Base-by-base conservation (phyloP, 1,140 invertebrate species). In the Ostrea edulis region DNA sequence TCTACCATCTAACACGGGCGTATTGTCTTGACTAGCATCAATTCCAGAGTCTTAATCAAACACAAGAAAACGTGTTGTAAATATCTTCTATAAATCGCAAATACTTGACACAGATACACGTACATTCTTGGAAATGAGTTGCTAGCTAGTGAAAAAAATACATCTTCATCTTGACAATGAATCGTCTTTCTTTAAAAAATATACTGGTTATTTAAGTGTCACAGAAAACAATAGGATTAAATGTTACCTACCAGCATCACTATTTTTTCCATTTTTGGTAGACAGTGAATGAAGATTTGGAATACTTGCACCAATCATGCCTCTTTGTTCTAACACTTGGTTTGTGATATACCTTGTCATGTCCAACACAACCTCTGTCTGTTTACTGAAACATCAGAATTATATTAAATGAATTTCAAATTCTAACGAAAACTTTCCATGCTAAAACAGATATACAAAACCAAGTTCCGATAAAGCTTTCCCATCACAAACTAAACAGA, bases 321-420 rank as follows among this genome's bases (percentile, higher is more conserved):
- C 92, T 44, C 88, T 89, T 53, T 87, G 89, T 85, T 92, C 90
- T 44, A 94, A 88, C n/a, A 95, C 91, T 89, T 95, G 94, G 35
- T 93, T 92, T 22, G 94, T 93, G 5, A 95, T 87, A 53, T 89
- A 92, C 20, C 90, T 83, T 5, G 94, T 94, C 68, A 95, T 87
- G 62, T 93, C 93, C 29, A 94, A 82, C 17, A 94, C 91, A 84
- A 93, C 90, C 35, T 93, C 91, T 8, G 93, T 92, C 22, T 94
- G 90, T 77, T 91, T 90, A 17, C 94, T 94, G 90, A 51, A 90
- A 90, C 62, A 85, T n/a, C 12, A 62, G 14, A 62, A 62, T 5
- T 44, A 44, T 44, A 5, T 5, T 44, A 2, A 5, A 44, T 44
- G 35, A 44, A 44, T 44, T 44, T 44, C 35, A 44, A 5, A 44